Conservation (phyloP, 2,797 vertebrate species). For the Mastacembelus armatus region DNA sequence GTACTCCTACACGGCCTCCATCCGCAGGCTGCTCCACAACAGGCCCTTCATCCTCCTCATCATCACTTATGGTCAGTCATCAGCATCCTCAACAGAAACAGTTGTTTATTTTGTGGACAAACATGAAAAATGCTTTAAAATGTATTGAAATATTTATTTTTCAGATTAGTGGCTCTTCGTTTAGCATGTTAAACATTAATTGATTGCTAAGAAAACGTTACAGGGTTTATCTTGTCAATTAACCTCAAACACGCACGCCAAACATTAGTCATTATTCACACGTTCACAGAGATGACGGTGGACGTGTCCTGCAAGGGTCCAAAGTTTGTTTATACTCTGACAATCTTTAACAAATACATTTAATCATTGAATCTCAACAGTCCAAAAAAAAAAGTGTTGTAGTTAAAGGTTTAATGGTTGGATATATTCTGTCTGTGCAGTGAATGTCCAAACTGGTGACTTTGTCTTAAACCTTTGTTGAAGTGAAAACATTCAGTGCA, state of each 20-base stretch:
- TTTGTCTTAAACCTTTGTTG: not conserved
- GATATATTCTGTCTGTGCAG: not conserved
- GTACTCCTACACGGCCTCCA: conserved; percentile 89
- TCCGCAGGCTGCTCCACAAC: conserved; percentile 88
- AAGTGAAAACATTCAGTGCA: not conserved
- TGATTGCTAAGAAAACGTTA: not conserved
- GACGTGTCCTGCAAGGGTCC: conserved; percentile 4
- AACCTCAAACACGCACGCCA: not conserved
- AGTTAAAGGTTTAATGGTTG: too few relatives aligned
- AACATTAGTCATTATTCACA: conserved; percentile 9
- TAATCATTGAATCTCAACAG: too few relatives aligned
- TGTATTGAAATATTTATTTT: not conserved
- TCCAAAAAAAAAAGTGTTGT: too few relatives aligned
- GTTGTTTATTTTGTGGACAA: not conserved
- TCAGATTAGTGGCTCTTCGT: not conserved
- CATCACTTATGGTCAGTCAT: conserved; percentile 88
- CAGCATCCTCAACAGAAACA: not conserved
- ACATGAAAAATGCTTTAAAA: not conserved
- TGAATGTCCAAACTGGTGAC: not conserved
- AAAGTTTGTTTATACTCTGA: conserved; percentile 57
- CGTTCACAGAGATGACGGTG: not conserved
- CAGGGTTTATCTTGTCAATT: conserved; percentile 9
- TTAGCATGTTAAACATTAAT: not conserved
- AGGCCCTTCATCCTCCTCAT: conserved; percentile 91
- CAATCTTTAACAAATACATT: conserved; percentile 43